These are phyloP conservation scores for Pituophis catenifer DNA, from an alignment of 2,113 vertebrate species.

Conservation along the genomic window DNA sequence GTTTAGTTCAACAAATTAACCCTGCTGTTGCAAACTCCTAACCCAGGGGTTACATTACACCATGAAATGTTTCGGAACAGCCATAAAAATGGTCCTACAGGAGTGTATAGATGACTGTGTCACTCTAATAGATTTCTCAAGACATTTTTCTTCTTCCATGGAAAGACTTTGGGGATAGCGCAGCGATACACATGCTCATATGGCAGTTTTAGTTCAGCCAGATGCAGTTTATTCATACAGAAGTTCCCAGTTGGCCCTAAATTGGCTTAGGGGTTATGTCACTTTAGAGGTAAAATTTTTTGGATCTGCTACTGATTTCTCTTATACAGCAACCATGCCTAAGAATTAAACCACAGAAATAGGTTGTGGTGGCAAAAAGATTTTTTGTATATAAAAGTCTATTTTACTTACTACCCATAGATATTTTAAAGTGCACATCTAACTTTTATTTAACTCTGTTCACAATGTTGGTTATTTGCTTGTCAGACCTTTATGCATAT, in stretches of 20 bases:
- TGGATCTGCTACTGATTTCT: neutral
- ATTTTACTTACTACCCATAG: neutral
- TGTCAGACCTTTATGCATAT: neutral
- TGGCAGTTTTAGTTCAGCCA: neutral
- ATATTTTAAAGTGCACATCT: neutral
- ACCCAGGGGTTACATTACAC: neutral
- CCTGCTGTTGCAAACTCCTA: neutral
- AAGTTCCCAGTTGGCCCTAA: fast-evolving
- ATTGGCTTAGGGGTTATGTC: neutral
- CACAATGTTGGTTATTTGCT: neutral
- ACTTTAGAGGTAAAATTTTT: neutral
- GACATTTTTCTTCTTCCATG: neutral
- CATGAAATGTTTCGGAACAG: neutral
- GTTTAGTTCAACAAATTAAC: neutral
- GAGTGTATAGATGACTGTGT: neutral
- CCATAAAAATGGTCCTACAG: neutral
- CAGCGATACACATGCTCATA: neutral
- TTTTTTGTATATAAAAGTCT: neutral
- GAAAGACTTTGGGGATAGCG: neutral
- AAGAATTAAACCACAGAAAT: neutral
- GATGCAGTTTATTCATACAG: fast-evolving
- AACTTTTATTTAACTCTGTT: neutral
- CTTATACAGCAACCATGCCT: neutral
- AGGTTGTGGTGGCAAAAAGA: neutral
- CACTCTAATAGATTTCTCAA: neutral